These are phyloP conservation scores for Mormoops blainvillei DNA, from an alignment of 2,113 vertebrate species.

Conservation along the genomic window DNA sequence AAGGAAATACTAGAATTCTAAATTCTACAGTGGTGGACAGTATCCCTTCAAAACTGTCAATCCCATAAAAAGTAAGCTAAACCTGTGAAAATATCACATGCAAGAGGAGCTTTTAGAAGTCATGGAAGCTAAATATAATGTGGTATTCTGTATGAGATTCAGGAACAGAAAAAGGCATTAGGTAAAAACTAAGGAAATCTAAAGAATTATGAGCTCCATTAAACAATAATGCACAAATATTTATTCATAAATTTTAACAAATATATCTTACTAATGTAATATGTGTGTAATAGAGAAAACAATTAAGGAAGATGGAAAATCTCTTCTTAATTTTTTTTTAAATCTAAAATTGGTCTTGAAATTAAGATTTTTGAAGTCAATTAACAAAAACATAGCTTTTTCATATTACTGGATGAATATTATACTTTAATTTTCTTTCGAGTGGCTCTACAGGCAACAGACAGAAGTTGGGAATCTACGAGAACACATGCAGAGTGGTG, in stretches of 20 bases:
- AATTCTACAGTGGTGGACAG: not conserved
- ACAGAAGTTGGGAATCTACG: not conserved
- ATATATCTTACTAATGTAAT: not conserved
- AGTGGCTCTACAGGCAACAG: not conserved
- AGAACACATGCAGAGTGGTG: not conserved
- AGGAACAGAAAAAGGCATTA: too few species aligned
- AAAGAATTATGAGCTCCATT: not conserved
- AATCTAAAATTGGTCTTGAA: too few species aligned
- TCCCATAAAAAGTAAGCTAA: not conserved
- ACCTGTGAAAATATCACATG: not conserved
- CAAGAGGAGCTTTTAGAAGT: not conserved
- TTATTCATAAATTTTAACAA: not conserved
- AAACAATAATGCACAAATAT: not conserved
- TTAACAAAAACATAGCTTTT: not conserved
- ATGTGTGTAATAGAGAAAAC: not conserved
- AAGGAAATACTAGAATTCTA: not conserved
- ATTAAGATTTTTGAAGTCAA: not conserved
- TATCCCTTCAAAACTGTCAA: not conserved
- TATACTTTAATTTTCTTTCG: not conserved
- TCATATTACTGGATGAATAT: not conserved
- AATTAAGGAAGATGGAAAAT: not conserved
- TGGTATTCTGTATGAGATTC: too few species aligned
- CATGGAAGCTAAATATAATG: too few species aligned
- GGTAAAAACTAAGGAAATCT: not conserved
- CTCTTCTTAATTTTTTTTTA: too few species aligned